These are phyloP conservation scores for Drosophila formosana DNA, from an alignment of 2,888 invertebrate genomes.

Conservation along the genomic window DNA sequence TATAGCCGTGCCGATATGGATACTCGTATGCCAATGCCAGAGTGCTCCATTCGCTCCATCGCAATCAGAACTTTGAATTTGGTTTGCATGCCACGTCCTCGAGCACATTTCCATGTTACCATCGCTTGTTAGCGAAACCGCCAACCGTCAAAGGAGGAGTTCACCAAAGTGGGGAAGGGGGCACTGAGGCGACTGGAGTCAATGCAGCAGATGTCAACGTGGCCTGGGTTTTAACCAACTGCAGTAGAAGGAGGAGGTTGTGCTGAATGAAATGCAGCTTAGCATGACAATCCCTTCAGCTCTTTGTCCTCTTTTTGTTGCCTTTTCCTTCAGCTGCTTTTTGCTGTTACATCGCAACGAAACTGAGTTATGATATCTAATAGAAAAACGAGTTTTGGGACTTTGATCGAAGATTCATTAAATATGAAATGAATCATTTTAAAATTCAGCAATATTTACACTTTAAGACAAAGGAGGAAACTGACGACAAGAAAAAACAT, in stretches of 20 bases:
- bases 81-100: slow-evolving; percentile 78
- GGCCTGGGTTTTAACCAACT: slow-evolving; percentile 33
- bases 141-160: slow-evolving; percentile 53
- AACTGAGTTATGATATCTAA: slow-evolving; percentile 17
- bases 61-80: slow-evolving; percentile 70
- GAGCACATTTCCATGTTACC: slow-evolving; percentile 72
- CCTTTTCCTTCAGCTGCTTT: slow-evolving; percentile 12
- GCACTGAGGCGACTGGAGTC: slow-evolving; percentile 2
- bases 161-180: neutral
- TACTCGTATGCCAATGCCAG: slow-evolving; percentile 45
- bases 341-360: slow-evolving; percentile 43
- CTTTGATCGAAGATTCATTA: neutral
- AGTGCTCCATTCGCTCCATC: slow-evolving; percentile 38
- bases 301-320: neutral
- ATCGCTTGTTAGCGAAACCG: slow-evolving; percentile 73
- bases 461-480: too few species aligned
- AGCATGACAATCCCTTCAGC: slow-evolving; percentile 68
- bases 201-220: slow-evolving; percentile 55
- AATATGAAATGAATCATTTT: too few species aligned
- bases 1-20: slow-evolving; percentile 35
- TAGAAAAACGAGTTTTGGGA: neutral
- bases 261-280: slow-evolving; percentile 46
- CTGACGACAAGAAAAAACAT: too few species aligned
- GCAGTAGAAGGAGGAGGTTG: neutral
- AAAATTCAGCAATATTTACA: too few species aligned